A percentile compares a stretch with the other conserved stretches of the same genome.
Evolutionary conservation across 2,113 vertebrate species (phyloP).

Genomic region (Carassius gibelio): DNA sequence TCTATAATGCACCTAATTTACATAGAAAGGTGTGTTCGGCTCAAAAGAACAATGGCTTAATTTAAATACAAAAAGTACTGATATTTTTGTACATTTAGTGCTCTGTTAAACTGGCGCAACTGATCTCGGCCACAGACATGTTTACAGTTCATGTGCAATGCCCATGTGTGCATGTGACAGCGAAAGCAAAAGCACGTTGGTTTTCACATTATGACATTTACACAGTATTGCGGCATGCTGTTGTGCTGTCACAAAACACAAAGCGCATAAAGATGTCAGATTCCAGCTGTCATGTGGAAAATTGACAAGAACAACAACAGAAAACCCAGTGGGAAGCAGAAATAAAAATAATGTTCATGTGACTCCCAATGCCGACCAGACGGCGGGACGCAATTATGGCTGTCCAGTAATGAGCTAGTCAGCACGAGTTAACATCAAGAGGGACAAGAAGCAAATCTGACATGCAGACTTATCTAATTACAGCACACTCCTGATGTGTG

Average conservation of each 20-base stretch:
- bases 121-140: not conserved
- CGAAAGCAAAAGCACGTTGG: conserved; percentile 1
- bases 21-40: not conserved
- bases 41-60: conserved; percentile 2
- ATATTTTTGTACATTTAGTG: not conserved
- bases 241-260: conserved; percentile 21
- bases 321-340: conserved; percentile 24
- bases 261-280: conserved; percentile 46
- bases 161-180: not conserved
- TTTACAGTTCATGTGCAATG: conserved; percentile 13
- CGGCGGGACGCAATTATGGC: conserved; percentile 20
- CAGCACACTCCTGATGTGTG: conserved; percentile 59
- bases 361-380: conserved; percentile 17
- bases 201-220: conserved; percentile 44
- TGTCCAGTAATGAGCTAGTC: conserved; percentile 56
- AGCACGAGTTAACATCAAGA: conserved; percentile 53
- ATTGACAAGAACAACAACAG: conserved; percentile 42
- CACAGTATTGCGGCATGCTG: conserved; percentile 26
- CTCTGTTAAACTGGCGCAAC: not conserved
- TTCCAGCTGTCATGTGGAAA: conserved; percentile 37
- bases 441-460: conserved; percentile 53
- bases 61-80: not conserved
- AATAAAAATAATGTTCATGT: conserved; percentile 17
- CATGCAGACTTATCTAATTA: conserved; percentile 66
- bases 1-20: not conserved